Percentiles rank a stretch among this genome's conserved stretches.
phyloP scores from a whole-genome alignment of 2,113 vertebrate genomes.

The Oxyura jamaicensis region DNA sequence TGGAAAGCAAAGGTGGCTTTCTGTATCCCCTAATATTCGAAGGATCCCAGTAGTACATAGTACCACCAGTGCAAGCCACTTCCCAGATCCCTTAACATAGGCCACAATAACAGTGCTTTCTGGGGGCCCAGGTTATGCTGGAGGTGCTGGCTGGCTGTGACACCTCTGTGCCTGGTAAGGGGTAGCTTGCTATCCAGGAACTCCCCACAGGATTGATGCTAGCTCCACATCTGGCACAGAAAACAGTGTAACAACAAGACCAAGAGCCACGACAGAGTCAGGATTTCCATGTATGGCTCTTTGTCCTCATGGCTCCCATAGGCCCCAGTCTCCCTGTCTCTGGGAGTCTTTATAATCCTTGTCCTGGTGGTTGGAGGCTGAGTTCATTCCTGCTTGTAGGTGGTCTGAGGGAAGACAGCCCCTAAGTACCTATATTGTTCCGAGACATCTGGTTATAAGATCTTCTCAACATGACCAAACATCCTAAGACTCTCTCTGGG shows the following conservation, averaged over 20 bases:
- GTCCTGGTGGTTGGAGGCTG: not conserved
- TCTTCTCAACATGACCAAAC: constrained; percentile 23
- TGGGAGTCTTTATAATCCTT: not conserved
- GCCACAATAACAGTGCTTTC: too few relatives aligned
- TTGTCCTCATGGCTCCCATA: rapidly evolving
- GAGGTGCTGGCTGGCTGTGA: not conserved
- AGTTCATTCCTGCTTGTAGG: not conserved
- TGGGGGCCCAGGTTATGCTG: not conserved
- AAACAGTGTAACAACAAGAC: rapidly evolving
- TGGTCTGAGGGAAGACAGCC: not conserved
- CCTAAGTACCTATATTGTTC: not conserved
- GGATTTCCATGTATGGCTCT: not conserved
- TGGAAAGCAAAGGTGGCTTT: not conserved
- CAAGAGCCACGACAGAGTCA: rapidly evolving
- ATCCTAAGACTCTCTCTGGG: constrained; percentile 39
- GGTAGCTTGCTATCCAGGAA: not conserved
- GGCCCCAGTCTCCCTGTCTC: not conserved
- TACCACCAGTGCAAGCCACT: not conserved
- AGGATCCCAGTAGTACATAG: not conserved
- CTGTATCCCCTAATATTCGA: not conserved
- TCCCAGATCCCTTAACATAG: not conserved
- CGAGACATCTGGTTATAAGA: constrained; percentile 31
- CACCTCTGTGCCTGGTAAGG: rapidly evolving
- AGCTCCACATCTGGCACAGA: not conserved
- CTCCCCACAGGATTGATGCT: rapidly evolving